Conservation (phyloP, 1,140 invertebrate genomes). For the Whitmania pigra region DNA sequence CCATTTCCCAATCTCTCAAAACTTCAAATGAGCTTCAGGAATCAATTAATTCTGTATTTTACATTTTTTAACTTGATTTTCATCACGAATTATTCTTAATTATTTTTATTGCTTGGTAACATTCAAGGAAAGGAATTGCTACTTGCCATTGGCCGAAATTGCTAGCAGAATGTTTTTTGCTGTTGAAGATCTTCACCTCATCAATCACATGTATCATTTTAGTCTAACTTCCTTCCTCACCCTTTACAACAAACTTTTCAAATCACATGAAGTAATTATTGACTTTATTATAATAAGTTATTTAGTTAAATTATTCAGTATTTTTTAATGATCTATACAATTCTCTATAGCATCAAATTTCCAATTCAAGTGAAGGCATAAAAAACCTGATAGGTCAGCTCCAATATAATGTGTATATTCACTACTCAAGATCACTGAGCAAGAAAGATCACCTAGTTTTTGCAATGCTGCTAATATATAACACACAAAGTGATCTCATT, state of each 20-base stretch:
- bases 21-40: slow-evolving; percentile 59
- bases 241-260: slow-evolving; percentile 58
- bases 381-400: slow-evolving; percentile 28
- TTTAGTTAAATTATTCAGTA: neutral
- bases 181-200: slow-evolving; percentile 52
- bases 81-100: neutral
- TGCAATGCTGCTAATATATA: slow-evolving; percentile 57
- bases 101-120: slow-evolving; percentile 22
- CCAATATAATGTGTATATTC: slow-evolving; percentile 52
- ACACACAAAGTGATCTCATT: slow-evolving; percentile 48
- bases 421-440: slow-evolving; percentile 64
- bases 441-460: slow-evolving; percentile 60
- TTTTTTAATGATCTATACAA: neutral
- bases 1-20: slow-evolving; percentile 62
- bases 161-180: slow-evolving; percentile 66
- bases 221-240: slow-evolving; percentile 59
- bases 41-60: slow-evolving; percentile 46
- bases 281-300: neutral
- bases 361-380: neutral
- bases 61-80: slow-evolving; percentile 6
- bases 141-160: slow-evolving; percentile 61
- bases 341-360: neutral
- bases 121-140: slow-evolving; percentile 56
- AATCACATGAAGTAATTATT: slow-evolving; percentile 33
- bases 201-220: slow-evolving; percentile 66